phyloP scores from a whole-genome alignment of 1,140 invertebrate species.

The Aphelinus atriplicis region DNA sequence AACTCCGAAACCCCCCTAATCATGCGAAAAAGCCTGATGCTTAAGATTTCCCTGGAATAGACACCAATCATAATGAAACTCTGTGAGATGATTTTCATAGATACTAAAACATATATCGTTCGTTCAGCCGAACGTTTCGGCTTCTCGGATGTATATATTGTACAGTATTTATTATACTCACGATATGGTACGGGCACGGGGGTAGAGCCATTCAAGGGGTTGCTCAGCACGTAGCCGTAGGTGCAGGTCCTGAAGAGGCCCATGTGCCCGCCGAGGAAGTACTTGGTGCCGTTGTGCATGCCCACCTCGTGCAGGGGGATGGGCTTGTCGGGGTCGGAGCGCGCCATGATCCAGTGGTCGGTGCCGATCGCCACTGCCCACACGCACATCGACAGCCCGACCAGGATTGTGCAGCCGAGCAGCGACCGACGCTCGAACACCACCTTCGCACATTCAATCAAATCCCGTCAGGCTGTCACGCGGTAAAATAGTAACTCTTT shows the following conservation, averaged over 20 bases:
- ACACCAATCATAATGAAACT: too few species aligned
- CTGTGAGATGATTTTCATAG: too few species aligned
- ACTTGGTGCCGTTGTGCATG: slow-evolving; percentile 67
- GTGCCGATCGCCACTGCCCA: slow-evolving; percentile 82
- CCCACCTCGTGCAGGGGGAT: slow-evolving; percentile 63
- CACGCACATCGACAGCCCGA: slow-evolving; percentile 73
- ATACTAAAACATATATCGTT: too few species aligned
- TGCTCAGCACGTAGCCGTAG: slow-evolving; percentile 45
- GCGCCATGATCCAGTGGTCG: slow-evolving; percentile 77
- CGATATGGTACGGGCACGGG: slow-evolving; percentile 42
- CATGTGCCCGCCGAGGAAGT: slow-evolving; percentile 69
- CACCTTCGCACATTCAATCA: slow-evolving; percentile 58
- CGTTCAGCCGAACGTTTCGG: too few species aligned
- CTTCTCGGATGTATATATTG: too few species aligned
- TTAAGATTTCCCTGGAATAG: too few species aligned
- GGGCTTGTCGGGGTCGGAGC: slow-evolving; percentile 47
- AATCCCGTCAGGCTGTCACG: background rate
- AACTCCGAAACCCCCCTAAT: too few species aligned
- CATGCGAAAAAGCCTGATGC: too few species aligned
- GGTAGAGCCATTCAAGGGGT: too few species aligned
- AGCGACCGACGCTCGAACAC: slow-evolving; percentile 77
- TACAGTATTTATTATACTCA: slow-evolving; percentile 42
- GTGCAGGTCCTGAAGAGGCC: slow-evolving; percentile 77
- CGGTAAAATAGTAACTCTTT: too few species aligned
- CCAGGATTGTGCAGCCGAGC: slow-evolving; percentile 74